Percentiles rank a stretch among this genome's conserved stretches.
Evolutionary conservation across 2,113 vertebrate genomes (phyloP).

Genomic region (Brachyhypopomus gauderio): DNA sequence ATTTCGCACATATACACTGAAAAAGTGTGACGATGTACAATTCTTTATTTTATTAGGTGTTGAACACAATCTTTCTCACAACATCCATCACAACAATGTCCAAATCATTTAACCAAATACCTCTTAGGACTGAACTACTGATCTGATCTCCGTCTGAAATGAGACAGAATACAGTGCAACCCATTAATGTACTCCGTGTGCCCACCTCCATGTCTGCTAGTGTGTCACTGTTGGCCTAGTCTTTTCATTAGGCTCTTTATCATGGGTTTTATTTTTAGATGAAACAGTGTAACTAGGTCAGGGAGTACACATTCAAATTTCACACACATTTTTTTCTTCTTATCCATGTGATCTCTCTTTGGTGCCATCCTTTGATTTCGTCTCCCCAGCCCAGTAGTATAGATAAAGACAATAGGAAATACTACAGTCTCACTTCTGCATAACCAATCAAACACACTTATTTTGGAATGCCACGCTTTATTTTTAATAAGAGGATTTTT

Average conservation of each 20-base stretch:
- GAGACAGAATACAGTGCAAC: not conserved
- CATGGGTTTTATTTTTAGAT: constrained; percentile 75
- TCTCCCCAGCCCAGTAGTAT: constrained; percentile 65
- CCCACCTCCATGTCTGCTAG: constrained; percentile 38
- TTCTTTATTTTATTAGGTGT: not conserved
- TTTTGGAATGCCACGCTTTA: constrained; percentile 70
- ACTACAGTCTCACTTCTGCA: constrained; percentile 69
- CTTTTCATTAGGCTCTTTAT: constrained; percentile 81
- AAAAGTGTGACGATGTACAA: too few relatives aligned
- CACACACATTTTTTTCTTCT: constrained; percentile 63
- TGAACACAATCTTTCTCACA: not conserved
- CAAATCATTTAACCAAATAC: not conserved
- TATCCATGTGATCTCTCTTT: constrained; percentile 73
- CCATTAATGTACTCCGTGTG: not conserved
- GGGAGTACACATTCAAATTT: constrained; percentile 67
- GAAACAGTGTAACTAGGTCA: constrained; percentile 71
- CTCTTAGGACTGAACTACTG: not conserved
- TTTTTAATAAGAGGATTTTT: constrained; percentile 73
- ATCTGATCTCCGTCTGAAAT: not conserved
- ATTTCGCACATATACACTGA: too few relatives aligned
- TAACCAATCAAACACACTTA: constrained; percentile 72
- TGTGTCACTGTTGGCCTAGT: constrained; percentile 61
- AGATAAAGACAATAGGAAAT: constrained; percentile 71
- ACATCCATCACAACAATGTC: not conserved
- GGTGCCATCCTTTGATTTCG: constrained; percentile 62